Evolutionary conservation across 2,797 vertebrate species (phyloP), one percentile per base, ranked within the genome.

Genomic region (Betta splendens): DNA sequence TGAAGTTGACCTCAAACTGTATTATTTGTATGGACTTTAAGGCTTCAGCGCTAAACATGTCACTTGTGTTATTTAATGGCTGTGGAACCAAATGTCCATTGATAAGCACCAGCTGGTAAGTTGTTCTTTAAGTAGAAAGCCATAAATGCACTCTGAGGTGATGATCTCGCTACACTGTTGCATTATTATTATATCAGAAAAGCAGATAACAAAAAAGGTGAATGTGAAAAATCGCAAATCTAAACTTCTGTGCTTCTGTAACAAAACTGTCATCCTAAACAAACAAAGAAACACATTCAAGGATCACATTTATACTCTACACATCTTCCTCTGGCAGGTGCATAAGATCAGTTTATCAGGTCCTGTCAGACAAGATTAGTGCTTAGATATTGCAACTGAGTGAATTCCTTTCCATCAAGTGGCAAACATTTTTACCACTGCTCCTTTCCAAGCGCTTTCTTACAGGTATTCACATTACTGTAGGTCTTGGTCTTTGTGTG

Each of bases 41-140:
- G 5, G 25, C 12, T 51, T 69, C 29, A 18, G 38, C 29, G 4
- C 22, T 22, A 42, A 11, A 67, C 63, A 44, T 62, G 70, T 67
- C 64, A 73, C 9, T 43, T 20, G 56, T 63, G 70, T 44, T 44
- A 54, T 32, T 32, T 5, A n/a, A 43, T 22, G 23, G 28, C 39
- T 17, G 40, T 21, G 38, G 16, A 6, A 42, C 22, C 49, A 23
- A 35, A 31, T 32, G 38, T 47, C 38, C 15, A 54, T 64, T 25
- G 53, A 64, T 68, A 70, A 28, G 58, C 21, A 32, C 39, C 51
- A 51, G 45, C 44, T 33, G 65, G 57, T 1, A 28, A 39, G 38
- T 28, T 15, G 42, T 29, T 32, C 43, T 45, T 53, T 8, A 16
- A 13, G 16, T 8, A 42, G 18, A 21, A n/a, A 12, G 26, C 5